phyloP scores from a whole-genome alignment of 1,140 invertebrate genomes.

The Drosophila suzukii region DNA sequence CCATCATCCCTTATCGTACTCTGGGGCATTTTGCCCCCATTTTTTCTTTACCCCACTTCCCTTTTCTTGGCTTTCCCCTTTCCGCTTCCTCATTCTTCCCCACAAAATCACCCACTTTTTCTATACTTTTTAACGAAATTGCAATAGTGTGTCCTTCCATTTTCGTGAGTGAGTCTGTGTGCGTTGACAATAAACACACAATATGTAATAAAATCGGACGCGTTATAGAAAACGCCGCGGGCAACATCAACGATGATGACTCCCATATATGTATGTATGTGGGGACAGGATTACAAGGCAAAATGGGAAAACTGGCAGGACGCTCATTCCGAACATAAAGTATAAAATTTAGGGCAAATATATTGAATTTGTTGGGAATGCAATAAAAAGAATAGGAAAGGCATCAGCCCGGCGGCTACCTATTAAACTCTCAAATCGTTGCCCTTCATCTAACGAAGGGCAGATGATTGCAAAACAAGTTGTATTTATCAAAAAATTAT shows the following conservation, averaged over 20 bases:
- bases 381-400: constrained; percentile 10
- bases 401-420: constrained; percentile 9
- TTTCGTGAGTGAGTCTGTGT: constrained; percentile 8
- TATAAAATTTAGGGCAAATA: constrained; percentile 31
- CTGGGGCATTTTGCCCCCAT: constrained; percentile 62
- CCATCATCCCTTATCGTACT: constrained; percentile 82
- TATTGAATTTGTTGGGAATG: constrained; percentile 40
- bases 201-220: constrained; percentile 77
- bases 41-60: constrained; percentile 22
- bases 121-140: constrained; percentile 68
- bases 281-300: background rate
- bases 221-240: constrained; percentile 70
- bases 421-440: constrained; percentile 2
- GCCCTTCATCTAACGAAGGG: background rate
- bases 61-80: constrained; percentile 10
- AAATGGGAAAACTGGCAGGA: constrained; percentile 12
- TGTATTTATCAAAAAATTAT: background rate
- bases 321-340: constrained; percentile 10
- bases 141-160: constrained; percentile 21
- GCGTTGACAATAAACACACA: constrained; percentile 73
- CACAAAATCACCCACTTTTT: background rate
- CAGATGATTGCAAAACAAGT: background rate
- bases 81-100: background rate
- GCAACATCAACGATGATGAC: constrained; percentile 56
- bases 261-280: constrained; percentile 2